A percentile compares a stretch with the other conserved stretches of the same genome.
phyloP scores from a whole-genome alignment of 1,140 invertebrate genomes.

The Drosophila suzukii region DNA sequence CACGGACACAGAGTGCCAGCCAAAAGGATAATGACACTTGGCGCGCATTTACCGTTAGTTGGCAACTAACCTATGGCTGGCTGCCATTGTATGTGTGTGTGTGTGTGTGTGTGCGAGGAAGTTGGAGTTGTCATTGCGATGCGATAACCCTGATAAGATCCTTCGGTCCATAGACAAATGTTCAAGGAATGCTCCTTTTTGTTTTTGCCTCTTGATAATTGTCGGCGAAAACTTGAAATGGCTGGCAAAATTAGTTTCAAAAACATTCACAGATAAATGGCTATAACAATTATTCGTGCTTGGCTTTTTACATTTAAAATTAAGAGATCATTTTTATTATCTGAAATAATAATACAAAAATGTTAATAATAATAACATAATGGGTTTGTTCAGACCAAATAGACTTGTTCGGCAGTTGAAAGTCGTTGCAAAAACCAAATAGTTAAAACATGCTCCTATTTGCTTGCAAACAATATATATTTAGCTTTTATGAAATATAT shows the following conservation, averaged over 20 bases:
- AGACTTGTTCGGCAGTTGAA: too few species aligned
- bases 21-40: conserved; percentile 82
- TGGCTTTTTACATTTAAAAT: too few species aligned
- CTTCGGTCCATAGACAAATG: conserved; percentile 44
- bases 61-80: conserved; percentile 56
- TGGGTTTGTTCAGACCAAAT: too few species aligned
- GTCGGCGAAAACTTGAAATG: conserved; percentile 25
- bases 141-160: conserved; percentile 54
- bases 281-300: not conserved
- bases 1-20: conserved; percentile 47
- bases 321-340: too few species aligned
- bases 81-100: conserved; percentile 14
- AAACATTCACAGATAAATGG: conserved; percentile 14
- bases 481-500: too few species aligned
- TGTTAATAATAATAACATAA: too few species aligned
- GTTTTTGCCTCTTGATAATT: conserved; percentile 38
- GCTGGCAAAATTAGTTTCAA: not conserved
- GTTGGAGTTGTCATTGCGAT: conserved; percentile 53
- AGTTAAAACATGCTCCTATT: too few species aligned
- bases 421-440: too few species aligned
- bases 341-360: too few species aligned
- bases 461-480: too few species aligned
- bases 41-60: conserved; percentile 74
- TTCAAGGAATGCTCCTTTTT: conserved; percentile 25
- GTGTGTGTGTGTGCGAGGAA: conserved; percentile 19